phyloP scores from a whole-genome alignment of 2,113 vertebrate genomes.

The Todiramphus saurophagus region DNA sequence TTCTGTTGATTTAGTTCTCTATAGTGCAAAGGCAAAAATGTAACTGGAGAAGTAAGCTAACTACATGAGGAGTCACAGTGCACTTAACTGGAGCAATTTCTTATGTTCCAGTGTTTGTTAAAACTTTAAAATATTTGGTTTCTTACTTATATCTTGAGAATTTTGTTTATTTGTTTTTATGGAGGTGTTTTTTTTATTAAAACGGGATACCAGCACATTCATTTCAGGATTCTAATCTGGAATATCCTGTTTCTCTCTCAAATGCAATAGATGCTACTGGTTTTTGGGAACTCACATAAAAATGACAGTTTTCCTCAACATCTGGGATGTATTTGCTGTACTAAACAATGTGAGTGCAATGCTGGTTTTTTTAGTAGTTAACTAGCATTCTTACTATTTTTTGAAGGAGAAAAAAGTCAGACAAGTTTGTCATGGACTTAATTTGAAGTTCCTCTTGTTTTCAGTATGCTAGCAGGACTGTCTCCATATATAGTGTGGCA shows the following conservation, averaged over 20 bases:
- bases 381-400: background rate
- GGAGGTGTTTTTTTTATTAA: too few relatives aligned
- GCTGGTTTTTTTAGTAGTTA: background rate
- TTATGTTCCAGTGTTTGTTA: background rate
- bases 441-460: background rate
- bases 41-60: background rate
- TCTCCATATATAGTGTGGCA: background rate
- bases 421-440: background rate
- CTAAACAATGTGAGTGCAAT: background rate
- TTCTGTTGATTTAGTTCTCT: background rate
- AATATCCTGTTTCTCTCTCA: background rate
- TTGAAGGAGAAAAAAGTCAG: background rate
- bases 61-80: background rate
- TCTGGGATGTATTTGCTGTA: background rate
- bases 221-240: background rate
- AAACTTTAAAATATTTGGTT: background rate
- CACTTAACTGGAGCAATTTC: background rate
- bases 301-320: background rate
- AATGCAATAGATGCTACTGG: background rate
- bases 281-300: background rate
- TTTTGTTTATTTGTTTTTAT: background rate
- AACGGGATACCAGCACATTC: background rate
- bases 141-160: background rate
- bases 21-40: background rate
- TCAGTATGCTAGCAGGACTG: background rate